phyloP scores from a whole-genome alignment of 30 jellyfish, hydroid and myxozoan genomes.

The Turritopsis rubra region DNA sequence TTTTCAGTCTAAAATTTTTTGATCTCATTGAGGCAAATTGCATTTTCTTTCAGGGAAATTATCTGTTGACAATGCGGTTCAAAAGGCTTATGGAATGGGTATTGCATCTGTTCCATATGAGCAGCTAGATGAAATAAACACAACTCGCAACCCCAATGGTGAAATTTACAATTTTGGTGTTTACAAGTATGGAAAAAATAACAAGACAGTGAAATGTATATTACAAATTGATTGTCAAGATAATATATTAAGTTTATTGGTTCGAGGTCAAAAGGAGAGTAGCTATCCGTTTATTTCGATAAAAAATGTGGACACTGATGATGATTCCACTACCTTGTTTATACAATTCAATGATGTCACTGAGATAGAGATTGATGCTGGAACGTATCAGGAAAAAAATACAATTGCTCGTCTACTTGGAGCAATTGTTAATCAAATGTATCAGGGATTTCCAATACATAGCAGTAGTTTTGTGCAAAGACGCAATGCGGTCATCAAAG shows the following conservation, averaged over 20 bases:
- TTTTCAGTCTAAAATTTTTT: too few relatives aligned
- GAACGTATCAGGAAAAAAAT: slow-evolving; percentile 61
- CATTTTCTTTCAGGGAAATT: slow-evolving; percentile 30
- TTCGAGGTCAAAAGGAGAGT: slow-evolving; percentile 56
- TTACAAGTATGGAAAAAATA: slow-evolving; percentile 43
- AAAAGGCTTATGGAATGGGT: slow-evolving; percentile 74
- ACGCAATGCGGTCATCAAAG: slow-evolving; percentile 39
- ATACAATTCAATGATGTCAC: slow-evolving; percentile 55
- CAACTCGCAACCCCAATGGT: slow-evolving; percentile 18
- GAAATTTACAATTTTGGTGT: slow-evolving; percentile 81
- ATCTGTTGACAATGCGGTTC: slow-evolving; percentile 74
- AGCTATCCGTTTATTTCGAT: slow-evolving; percentile 43
- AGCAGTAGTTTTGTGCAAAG: slow-evolving; percentile 19
- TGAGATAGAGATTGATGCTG: slow-evolving; percentile 81
- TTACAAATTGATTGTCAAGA: slow-evolving; percentile 85
- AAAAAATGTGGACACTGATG: slow-evolving; percentile 66
- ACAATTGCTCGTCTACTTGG: slow-evolving; percentile 50
- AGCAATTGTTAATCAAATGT: slow-evolving; percentile 38
- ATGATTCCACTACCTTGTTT: slow-evolving; percentile 65
- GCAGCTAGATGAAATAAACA: slow-evolving; percentile 24
- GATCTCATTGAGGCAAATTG: too few relatives aligned
- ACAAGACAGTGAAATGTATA: slow-evolving; percentile 64
- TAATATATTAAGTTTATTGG: slow-evolving; percentile 52
- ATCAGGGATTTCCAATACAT: slow-evolving; percentile 33
- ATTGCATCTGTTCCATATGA: slow-evolving; percentile 72